Conservation (phyloP, 2,888 invertebrate genomes). For the Beris morrisii region DNA sequence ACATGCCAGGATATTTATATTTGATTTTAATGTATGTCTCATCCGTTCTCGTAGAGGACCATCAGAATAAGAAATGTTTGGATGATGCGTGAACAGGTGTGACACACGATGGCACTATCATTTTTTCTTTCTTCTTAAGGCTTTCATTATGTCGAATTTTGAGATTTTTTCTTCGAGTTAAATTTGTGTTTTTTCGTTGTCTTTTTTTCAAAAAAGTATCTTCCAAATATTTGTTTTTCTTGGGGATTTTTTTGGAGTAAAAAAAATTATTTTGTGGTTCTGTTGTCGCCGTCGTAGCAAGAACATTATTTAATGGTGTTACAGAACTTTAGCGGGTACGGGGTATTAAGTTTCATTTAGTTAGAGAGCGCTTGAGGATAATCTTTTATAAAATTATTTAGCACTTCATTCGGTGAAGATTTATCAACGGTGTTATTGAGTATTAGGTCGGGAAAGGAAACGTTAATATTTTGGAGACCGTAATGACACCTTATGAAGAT, state of each 20-base stretch:
- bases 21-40: constrained; percentile 37
- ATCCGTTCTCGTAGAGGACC: constrained; percentile 30
- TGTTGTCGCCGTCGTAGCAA: not conserved
- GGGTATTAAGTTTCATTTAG: constrained; percentile 22
- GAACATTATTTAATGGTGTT: constrained; percentile 28
- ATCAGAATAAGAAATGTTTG: constrained; percentile 36
- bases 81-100: constrained; percentile 38
- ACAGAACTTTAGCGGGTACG: constrained; percentile 9
- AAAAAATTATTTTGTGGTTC: not conserved
- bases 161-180: constrained; percentile 9
- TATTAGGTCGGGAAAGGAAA: constrained; percentile 6
- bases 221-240: too few relatives aligned
- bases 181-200: too few relatives aligned
- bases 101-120: constrained; percentile 9
- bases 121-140: constrained; percentile 1
- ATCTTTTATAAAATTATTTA: constrained; percentile 23
- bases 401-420: constrained; percentile 20
- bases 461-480: constrained; percentile 1
- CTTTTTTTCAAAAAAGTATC: too few relatives aligned
- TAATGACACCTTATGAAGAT: constrained; percentile 8
- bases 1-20: constrained; percentile 35
- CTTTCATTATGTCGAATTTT: constrained; percentile 11
- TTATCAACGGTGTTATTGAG: constrained; percentile 10
- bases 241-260: not conserved
- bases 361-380: not conserved